phyloP scores from a whole-genome alignment of 2,888 invertebrate species.

The Plagodis pulveraria region DNA sequence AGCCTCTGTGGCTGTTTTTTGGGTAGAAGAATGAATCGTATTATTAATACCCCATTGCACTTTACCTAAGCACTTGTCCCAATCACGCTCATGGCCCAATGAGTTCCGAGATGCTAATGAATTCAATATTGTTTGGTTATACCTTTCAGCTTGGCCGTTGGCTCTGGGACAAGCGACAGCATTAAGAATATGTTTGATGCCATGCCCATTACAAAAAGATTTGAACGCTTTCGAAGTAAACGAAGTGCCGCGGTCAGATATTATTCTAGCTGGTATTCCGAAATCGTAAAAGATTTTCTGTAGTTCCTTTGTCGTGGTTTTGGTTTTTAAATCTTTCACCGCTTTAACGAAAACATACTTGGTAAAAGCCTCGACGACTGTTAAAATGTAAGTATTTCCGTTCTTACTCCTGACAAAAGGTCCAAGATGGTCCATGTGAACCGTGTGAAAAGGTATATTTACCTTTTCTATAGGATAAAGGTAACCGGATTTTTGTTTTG shows the following conservation, averaged over 20 bases:
- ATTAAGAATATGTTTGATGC: constrained; percentile 12
- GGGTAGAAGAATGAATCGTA: constrained; percentile 6
- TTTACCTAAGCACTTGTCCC: constrained; percentile 9
- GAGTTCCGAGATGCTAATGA: constrained; percentile 7
- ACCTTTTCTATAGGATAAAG: constrained; percentile 17
- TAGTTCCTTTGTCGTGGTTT: constrained; percentile 5
- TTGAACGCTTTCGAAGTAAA: constrained; percentile 11
- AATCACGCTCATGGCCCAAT: background rate
- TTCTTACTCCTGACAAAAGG: constrained; percentile 14
- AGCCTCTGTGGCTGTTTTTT: constrained; percentile 9
- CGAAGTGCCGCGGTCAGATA: constrained; percentile 12
- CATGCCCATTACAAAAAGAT: background rate
- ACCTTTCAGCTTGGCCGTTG: constrained; percentile 17
- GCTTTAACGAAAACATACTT: constrained; percentile 11
- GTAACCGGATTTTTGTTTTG: background rate
- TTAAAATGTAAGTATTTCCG: constrained; percentile 10
- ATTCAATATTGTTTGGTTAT: constrained; percentile 10
- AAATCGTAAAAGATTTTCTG: constrained; percentile 5
- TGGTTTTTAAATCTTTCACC: constrained; percentile 7
- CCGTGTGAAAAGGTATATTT: background rate
- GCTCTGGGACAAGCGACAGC: constrained; percentile 16
- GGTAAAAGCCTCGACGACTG: constrained; percentile 9
- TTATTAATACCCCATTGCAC: constrained; percentile 13
- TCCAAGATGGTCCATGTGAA: constrained; percentile 17
- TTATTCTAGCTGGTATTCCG: constrained; percentile 5